Evolutionary conservation across 2,113 vertebrate species (phyloP).

Genomic region (Crotophaga sulcirostris): DNA sequence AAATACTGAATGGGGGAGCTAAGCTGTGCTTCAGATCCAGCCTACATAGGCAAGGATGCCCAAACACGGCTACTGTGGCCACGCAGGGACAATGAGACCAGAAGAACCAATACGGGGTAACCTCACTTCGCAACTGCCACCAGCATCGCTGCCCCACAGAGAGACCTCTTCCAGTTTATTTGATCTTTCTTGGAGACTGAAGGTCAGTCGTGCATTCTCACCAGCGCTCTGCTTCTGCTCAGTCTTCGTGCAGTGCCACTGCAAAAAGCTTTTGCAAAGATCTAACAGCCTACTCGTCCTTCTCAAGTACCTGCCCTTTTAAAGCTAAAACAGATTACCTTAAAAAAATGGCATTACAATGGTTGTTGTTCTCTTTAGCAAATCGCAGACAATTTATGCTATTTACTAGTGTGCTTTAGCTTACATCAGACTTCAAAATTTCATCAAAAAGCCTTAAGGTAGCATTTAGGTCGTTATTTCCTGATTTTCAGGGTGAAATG

Average conservation of each 20-base stretch:
- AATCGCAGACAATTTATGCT: slow-evolving; percentile 26
- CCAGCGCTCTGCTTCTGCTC: neutral
- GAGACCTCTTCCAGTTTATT: neutral
- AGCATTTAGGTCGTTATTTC: neutral
- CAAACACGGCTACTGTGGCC: fast-evolving
- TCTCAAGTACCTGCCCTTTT: neutral
- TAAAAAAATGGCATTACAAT: neutral
- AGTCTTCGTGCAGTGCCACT: neutral
- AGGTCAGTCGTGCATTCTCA: too few species aligned
- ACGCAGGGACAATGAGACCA: fast-evolving
- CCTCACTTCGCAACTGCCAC: neutral
- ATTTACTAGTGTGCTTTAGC: neutral
- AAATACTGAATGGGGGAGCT: neutral
- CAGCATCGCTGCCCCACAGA: neutral
- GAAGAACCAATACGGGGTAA: neutral
- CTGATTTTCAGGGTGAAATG: slow-evolving; percentile 3
- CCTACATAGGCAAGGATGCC: neutral
- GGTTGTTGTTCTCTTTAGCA: slow-evolving; percentile 4
- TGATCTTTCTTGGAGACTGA: neutral
- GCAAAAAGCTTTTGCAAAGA: neutral
- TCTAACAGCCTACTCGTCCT: neutral
- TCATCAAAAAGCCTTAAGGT: neutral
- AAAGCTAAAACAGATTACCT: neutral
- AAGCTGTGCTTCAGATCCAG: neutral
- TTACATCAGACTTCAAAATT: slow-evolving; percentile 3